These are phyloP conservation scores for Phataginus tricuspis DNA, from an alignment of 2,797 vertebrate species.

Conservation along the genomic window DNA sequence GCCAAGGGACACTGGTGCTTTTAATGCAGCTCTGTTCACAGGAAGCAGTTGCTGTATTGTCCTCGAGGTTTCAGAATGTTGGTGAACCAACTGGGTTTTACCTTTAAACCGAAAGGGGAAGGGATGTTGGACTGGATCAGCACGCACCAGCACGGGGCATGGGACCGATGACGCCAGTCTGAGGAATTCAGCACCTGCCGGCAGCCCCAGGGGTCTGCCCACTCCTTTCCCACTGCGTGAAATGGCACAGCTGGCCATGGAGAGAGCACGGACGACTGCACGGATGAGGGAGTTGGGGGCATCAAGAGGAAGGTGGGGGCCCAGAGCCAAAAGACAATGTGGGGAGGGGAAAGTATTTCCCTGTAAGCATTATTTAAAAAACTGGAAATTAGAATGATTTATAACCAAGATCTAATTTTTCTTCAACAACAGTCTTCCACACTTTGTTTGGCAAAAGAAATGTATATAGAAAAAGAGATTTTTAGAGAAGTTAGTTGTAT, in stretches of 20 bases:
- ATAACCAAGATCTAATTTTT: neutral
- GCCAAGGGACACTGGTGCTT: fast-evolving
- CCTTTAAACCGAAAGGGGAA: neutral
- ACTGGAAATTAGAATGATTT: neutral
- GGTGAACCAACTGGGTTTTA: neutral
- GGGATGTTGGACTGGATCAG: neutral
- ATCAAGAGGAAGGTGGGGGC: fast-evolving
- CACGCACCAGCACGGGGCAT: fast-evolving
- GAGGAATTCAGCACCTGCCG: fast-evolving
- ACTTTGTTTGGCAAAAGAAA: neutral
- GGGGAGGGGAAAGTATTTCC: no score
- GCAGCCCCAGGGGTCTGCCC: fast-evolving
- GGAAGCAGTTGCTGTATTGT: neutral
- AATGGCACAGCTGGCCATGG: fast-evolving
- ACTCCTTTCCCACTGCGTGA: fast-evolving
- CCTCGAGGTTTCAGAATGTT: neutral
- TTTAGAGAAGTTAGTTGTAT: neutral
- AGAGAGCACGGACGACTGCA: fast-evolving
- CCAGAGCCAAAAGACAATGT: neutral
- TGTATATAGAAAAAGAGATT: neutral
- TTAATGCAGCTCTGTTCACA: neutral
- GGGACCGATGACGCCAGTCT: neutral
- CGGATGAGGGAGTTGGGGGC: fast-evolving
- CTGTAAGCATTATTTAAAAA: neutral
- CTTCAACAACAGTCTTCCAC: neutral